A percentile compares a stretch with the other conserved stretches of the same genome.
Conservation (phyloP, 2,113 vertebrate species). For the Malurus elegans region DNA sequence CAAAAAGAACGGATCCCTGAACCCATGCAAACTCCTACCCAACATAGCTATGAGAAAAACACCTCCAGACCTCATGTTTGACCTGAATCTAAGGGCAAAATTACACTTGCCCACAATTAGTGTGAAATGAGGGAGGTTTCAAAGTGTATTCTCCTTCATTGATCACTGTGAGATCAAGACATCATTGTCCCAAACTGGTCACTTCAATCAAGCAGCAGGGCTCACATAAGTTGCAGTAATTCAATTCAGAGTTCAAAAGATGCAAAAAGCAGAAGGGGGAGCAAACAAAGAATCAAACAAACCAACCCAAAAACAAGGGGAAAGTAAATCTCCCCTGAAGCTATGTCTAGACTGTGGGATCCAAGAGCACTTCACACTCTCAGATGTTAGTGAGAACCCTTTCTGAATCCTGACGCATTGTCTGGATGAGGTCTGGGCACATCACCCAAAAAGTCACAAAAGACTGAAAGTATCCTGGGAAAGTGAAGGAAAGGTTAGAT, state of each 20-base stretch:
- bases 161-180: not conserved
- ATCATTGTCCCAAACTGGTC: not conserved
- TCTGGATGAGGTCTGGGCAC: not conserved
- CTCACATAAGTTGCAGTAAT: not conserved
- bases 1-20: not conserved
- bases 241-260: not conserved
- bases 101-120: not conserved
- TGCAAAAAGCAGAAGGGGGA: not conserved
- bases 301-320: not conserved
- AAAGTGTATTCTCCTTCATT: not conserved
- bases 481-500: not conserved
- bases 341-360: not conserved
- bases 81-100: not conserved
- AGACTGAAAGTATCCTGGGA: not conserved
- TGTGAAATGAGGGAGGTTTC: not conserved
- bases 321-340: constrained; percentile 1
- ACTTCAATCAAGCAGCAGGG: not conserved
- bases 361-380: not conserved
- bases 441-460: not conserved
- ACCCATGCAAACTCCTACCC: not conserved
- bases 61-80: not conserved
- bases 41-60: not conserved
- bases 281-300: not conserved
- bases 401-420: not conserved
- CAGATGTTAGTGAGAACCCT: not conserved